Evolutionary conservation across 1,140 invertebrate genomes (phyloP).

Genomic region (Amphibalanus amphitrite): DNA sequence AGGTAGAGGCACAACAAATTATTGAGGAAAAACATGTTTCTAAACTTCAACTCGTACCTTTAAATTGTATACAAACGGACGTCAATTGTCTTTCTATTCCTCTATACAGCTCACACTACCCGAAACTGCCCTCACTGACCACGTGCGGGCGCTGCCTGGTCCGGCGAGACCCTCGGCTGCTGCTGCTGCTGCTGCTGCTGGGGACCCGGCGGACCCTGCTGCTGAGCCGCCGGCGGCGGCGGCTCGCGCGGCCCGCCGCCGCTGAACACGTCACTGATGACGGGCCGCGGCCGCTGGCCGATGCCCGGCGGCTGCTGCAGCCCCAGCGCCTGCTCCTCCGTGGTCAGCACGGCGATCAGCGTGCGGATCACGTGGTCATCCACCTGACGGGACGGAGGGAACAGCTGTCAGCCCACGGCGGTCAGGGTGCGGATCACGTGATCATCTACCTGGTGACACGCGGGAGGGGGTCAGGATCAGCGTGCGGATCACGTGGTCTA

Average conservation of each 20-base stretch:
- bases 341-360: slow-evolving; percentile 45
- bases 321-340: slow-evolving; percentile 50
- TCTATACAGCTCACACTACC: too few relatives aligned
- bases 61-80: not conserved
- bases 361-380: slow-evolving; percentile 54
- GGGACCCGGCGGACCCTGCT: slow-evolving; percentile 4
- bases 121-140: not conserved
- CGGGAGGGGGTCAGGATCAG: too few relatives aligned
- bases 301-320: slow-evolving; percentile 54
- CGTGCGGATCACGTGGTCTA: too few relatives aligned
- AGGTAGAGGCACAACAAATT: too few relatives aligned
- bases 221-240: slow-evolving; percentile 1
- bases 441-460: too few relatives aligned
- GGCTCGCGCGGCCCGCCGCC: not conserved
- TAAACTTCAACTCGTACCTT: not conserved
- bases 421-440: slow-evolving; percentile 47
- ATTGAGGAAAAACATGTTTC: too few relatives aligned
- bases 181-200: slow-evolving; percentile 6
- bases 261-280: slow-evolving; percentile 19
- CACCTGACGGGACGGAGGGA: slow-evolving; percentile 23
- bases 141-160: not conserved
- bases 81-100: not conserved
- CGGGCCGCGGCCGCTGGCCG: slow-evolving; percentile 51
- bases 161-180: not conserved
- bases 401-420: slow-evolving; percentile 37